These are phyloP conservation scores for Zaprionus gabonicus DNA, from an alignment of 1,140 invertebrate genomes.

Conservation along the genomic window DNA sequence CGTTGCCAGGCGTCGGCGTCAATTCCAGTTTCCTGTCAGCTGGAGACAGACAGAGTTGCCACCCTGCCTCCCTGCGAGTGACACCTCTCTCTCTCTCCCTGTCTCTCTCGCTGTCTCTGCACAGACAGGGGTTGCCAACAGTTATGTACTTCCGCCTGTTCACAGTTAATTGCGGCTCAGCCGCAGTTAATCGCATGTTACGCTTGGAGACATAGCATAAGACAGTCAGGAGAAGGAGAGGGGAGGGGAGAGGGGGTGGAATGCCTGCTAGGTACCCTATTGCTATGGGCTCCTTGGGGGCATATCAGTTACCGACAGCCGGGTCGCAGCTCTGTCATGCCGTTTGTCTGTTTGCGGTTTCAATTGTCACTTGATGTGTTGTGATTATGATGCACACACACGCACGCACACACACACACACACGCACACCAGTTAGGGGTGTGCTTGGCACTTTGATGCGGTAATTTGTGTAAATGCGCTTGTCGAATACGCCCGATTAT, in stretches of 20 bases:
- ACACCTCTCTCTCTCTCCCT: background rate
- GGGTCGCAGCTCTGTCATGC: constrained; percentile 55
- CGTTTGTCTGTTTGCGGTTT: constrained; percentile 81
- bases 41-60: background rate
- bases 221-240: background rate
- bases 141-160: constrained; percentile 75
- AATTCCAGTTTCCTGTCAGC: constrained; percentile 6
- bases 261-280: constrained; percentile 12
- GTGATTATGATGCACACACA: constrained; percentile 69
- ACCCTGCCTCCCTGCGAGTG: background rate
- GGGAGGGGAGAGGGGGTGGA: background rate
- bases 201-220: constrained; percentile 46
- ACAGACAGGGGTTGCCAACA: constrained; percentile 31
- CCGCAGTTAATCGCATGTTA: constrained; percentile 80
- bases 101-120: background rate
- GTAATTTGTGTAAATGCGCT: constrained; percentile 80
- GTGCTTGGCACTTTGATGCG: constrained; percentile 53
- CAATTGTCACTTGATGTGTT: constrained; percentile 83
- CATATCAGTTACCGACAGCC: constrained; percentile 68
- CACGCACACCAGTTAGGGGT: background rate
- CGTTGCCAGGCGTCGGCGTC: background rate
- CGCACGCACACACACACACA: background rate
- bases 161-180: constrained; percentile 80
- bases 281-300: constrained; percentile 32
- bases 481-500: constrained; percentile 76